Evolutionary conservation across 2,888 invertebrate genomes (phyloP), one percentile per base, ranked within the genome.

Genomic region (Pammene fasciana): DNA sequence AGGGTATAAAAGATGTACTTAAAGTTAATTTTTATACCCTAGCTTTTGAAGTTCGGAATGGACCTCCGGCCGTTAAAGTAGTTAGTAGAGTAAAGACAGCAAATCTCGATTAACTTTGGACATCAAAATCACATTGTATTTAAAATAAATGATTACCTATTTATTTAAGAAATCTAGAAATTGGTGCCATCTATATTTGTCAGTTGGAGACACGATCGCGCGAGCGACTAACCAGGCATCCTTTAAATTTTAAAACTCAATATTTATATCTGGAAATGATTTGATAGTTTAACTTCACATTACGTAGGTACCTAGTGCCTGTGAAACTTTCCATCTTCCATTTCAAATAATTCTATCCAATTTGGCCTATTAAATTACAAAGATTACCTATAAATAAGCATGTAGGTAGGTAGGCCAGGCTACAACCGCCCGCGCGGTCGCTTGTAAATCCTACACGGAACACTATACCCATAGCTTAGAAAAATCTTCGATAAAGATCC

Each of bases 401-500:
- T 57, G 16, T 48, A n/a, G n/a, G n/a, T n/a, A n/a, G n/a, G n/a
- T n/a, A n/a, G n/a, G 14, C 36, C 13, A n/a, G 41, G 43, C 16
- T 11, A 41, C 6, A 45, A 38, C 46, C 60, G 61, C 65, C 71
- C 74, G 72, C 74, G 68, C 71, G 65, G 68, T 68, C 71, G 70
- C 75, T 75, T 79, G 72, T 10, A 77, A 78, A 82, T 78, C 70
- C 68, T 83, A 90, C 79, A 82, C 84, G 79, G 76, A 72, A 82
- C 74, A 82, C 85, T 87, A 90, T 85, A 85, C 76, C 83, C 80
- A 86, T 82, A 88, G 87, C 86, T 85, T 84, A 83, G 88, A 87
- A 85, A 86, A 88, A 86, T 82, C 82, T 86, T 85, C 87, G 84
- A 89, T 86, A 87, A 84, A 85, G 83, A 80, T 75, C 79, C 80